A percentile compares a stretch with the other conserved stretches of the same genome.
phyloP scores from a whole-genome alignment of 1,140 invertebrate species.

The Gonatopus flavifemur region DNA sequence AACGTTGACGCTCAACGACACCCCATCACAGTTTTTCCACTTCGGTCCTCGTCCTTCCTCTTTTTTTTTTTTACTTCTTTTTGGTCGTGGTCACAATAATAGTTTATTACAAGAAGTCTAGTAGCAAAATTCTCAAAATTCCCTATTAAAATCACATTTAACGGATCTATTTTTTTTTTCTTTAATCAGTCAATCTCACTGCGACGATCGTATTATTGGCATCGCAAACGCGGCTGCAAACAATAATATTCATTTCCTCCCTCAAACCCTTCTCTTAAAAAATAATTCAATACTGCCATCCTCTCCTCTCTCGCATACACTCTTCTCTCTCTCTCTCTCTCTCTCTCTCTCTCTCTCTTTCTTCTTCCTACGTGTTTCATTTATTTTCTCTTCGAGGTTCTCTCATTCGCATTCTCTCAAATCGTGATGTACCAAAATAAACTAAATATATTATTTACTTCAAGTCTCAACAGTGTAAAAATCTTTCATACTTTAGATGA shows the following conservation, averaged over 20 bases:
- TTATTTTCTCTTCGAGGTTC: slow-evolving; percentile 43
- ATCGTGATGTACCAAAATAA: slow-evolving; percentile 59
- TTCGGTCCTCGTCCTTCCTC: slow-evolving; percentile 22
- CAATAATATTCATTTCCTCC: too few relatives aligned
- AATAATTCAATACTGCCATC: slow-evolving; percentile 50
- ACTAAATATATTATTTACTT: slow-evolving; percentile 60
- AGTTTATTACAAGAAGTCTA: slow-evolving; percentile 51
- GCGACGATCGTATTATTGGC: too few relatives aligned
- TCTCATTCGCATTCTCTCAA: too few relatives aligned
- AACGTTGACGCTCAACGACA: not conserved
- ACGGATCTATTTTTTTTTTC: slow-evolving; percentile 1
- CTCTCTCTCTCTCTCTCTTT: slow-evolving; percentile 18
- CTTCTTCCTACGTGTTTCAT: slow-evolving; percentile 30
- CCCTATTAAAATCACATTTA: slow-evolving; percentile 52
- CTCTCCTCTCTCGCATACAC: slow-evolving; percentile 14
- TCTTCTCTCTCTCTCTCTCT: slow-evolving; percentile 4
- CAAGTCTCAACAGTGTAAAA: slow-evolving; percentile 59
- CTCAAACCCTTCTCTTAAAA: slow-evolving; percentile 54
- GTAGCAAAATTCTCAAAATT: slow-evolving; percentile 56
- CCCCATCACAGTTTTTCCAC: slow-evolving; percentile 5
- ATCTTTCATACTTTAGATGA: slow-evolving; percentile 57
- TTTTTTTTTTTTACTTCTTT: slow-evolving; percentile 27
- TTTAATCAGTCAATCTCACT: slow-evolving; percentile 19
- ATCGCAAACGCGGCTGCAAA: too few relatives aligned
- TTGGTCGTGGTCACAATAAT: slow-evolving; percentile 56